Evolutionary conservation across 2,888 invertebrate genomes (phyloP).

Genomic region (Erynnis tages): DNA sequence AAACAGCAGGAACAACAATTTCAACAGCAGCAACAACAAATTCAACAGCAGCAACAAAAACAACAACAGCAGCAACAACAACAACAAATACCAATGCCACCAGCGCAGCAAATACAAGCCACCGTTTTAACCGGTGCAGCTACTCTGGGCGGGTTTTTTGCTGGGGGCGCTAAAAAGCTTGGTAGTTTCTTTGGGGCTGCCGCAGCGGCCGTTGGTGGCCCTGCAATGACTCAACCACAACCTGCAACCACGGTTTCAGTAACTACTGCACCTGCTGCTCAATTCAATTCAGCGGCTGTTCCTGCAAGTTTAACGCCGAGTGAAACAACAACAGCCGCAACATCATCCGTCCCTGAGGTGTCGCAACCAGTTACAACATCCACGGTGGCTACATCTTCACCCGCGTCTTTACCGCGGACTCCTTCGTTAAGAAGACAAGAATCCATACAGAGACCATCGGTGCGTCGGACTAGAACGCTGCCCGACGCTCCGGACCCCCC

Average conservation of each 20-base stretch:
- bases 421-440: constrained; percentile 73
- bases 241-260: constrained; percentile 43
- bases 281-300: constrained; percentile 45
- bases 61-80: constrained; percentile 53
- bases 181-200: constrained; percentile 77
- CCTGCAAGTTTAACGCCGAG: constrained; percentile 60
- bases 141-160: constrained; percentile 74
- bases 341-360: constrained; percentile 70
- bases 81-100: constrained; percentile 60
- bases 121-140: constrained; percentile 72
- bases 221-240: constrained; percentile 53
- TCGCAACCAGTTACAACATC: constrained; percentile 60
- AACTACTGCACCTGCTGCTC: constrained; percentile 47
- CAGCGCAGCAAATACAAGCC: constrained; percentile 67
- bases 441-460: constrained; percentile 75
- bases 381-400: constrained; percentile 58
- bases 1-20: constrained; percentile 44
- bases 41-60: constrained; percentile 39
- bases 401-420: constrained; percentile 61
- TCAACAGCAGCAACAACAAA: constrained; percentile 41
- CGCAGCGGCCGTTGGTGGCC: constrained; percentile 68
- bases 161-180: constrained; percentile 74
- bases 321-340: constrained; percentile 53
- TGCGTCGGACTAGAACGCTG: constrained; percentile 71
- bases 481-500: constrained; percentile 72